Evolutionary conservation across 2,113 vertebrate genomes (phyloP).

Genomic region (Eurypyga helias): DNA sequence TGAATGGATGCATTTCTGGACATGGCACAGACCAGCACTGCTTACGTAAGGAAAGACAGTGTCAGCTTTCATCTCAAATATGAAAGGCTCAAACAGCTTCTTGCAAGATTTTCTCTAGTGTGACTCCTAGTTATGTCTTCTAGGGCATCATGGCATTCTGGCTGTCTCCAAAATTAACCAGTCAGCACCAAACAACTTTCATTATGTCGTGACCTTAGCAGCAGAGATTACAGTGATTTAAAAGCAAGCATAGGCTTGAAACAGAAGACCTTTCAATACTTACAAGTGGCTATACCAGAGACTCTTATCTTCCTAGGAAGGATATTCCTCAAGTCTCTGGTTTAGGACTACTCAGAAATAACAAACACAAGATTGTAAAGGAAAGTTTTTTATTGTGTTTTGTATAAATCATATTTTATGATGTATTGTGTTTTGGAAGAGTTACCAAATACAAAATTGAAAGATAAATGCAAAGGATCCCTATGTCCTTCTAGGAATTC

Average conservation of each 20-base stretch:
- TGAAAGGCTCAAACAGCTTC: background rate
- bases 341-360: conserved; percentile 8
- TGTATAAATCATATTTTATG: conserved; percentile 6
- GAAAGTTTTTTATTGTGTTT: conserved; percentile 1
- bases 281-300: background rate
- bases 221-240: background rate
- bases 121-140: background rate
- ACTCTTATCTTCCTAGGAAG: background rate
- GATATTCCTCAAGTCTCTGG: background rate
- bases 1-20: background rate
- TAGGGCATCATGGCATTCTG: background rate
- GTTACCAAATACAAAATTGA: background rate
- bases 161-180: background rate
- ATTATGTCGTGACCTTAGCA: background rate
- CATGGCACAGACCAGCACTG: background rate
- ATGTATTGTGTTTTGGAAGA: background rate
- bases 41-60: background rate
- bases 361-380: conserved; percentile 10
- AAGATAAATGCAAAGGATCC: conserved; percentile 20
- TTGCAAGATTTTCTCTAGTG: background rate
- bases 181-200: background rate
- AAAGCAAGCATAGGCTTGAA: background rate
- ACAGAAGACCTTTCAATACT: background rate
- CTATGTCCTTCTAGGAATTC: background rate
- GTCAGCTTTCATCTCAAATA: background rate